Percentiles rank a stretch among this genome's conserved stretches.
phyloP scores from a whole-genome alignment of 2,888 invertebrate genomes.

The Thymelicus lineola region DNA sequence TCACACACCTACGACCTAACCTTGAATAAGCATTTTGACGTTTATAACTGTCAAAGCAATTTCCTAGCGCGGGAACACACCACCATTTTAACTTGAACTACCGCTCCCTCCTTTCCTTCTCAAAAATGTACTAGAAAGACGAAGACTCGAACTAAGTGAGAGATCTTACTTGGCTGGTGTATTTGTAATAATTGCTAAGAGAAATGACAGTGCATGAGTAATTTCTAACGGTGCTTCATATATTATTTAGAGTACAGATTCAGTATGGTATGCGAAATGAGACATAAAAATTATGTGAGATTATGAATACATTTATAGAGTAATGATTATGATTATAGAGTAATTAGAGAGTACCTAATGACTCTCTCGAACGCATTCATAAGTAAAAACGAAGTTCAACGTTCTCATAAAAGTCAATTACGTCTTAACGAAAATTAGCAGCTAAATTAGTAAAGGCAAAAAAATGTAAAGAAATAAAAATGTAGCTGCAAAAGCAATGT shows the following conservation, averaged over 20 bases:
- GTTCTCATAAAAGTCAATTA: not conserved
- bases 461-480: no score
- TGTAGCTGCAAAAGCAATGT: no score
- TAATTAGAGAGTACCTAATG: not conserved
- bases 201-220: conserved; percentile 70
- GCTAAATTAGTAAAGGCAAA: no score
- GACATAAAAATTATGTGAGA: not conserved
- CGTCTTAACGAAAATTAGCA: no score
- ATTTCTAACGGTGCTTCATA: conserved; percentile 65
- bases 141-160: conserved; percentile 36
- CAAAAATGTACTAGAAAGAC: conserved; percentile 27
- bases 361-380: not conserved
- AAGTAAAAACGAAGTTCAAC: not conserved
- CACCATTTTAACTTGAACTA: conserved; percentile 55
- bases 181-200: conserved; percentile 64
- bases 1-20: conserved; percentile 69
- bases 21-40: conserved; percentile 63
- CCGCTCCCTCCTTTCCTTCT: conserved; percentile 32
- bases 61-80: conserved; percentile 52
- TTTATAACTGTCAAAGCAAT: conserved; percentile 74
- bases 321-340: not conserved
- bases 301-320: not conserved
- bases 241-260: conserved; percentile 22
- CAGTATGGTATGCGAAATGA: conserved; percentile 15
- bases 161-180: conserved; percentile 55